Evolutionary conservation across 2,888 invertebrate genomes (phyloP).

Genomic region (Andrena dorsata): DNA sequence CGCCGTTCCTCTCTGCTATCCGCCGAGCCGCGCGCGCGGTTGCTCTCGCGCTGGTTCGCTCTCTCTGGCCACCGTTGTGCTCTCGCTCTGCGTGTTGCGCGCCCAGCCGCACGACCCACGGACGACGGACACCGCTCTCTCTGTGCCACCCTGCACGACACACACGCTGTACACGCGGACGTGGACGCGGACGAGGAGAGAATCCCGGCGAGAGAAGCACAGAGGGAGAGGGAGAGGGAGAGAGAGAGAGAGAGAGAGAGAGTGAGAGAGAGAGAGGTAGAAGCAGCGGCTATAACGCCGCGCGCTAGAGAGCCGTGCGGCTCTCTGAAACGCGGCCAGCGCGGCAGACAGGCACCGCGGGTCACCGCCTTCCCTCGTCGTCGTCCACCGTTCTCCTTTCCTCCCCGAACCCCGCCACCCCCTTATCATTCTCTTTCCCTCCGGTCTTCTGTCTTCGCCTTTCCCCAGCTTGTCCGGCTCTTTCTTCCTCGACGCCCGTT

Average conservation of each 20-base stretch:
- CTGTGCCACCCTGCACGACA: slow-evolving; percentile 49
- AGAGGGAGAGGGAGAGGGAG: background rate
- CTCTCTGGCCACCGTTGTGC: slow-evolving; percentile 52
- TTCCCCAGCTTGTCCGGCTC: slow-evolving; percentile 36
- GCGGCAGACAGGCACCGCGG: slow-evolving; percentile 84
- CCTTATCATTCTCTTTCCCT: slow-evolving; percentile 45
- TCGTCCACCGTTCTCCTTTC: slow-evolving; percentile 41
- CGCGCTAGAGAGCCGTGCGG: slow-evolving; percentile 64
- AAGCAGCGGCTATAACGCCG: slow-evolving; percentile 55
- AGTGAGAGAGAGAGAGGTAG: background rate
- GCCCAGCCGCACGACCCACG: slow-evolving; percentile 55
- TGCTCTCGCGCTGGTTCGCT: slow-evolving; percentile 30
- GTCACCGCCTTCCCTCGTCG: slow-evolving; percentile 81
- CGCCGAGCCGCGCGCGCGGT: background rate
- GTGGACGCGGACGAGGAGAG: slow-evolving; percentile 40
- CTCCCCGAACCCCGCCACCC: slow-evolving; percentile 8
- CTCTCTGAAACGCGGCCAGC: slow-evolving; percentile 82
- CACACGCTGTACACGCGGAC: slow-evolving; percentile 18
- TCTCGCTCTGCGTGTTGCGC: slow-evolving; percentile 40
- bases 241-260: background rate
- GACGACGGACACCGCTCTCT: slow-evolving; percentile 56
- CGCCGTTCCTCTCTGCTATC: slow-evolving; percentile 13
- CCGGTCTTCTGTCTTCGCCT: slow-evolving; percentile 43
- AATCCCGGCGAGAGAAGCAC: background rate
- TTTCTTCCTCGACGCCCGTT: slow-evolving; percentile 40